Evolutionary conservation across 2,797 vertebrate genomes (phyloP).

Genomic region (Mergus octosetaceus): DNA sequence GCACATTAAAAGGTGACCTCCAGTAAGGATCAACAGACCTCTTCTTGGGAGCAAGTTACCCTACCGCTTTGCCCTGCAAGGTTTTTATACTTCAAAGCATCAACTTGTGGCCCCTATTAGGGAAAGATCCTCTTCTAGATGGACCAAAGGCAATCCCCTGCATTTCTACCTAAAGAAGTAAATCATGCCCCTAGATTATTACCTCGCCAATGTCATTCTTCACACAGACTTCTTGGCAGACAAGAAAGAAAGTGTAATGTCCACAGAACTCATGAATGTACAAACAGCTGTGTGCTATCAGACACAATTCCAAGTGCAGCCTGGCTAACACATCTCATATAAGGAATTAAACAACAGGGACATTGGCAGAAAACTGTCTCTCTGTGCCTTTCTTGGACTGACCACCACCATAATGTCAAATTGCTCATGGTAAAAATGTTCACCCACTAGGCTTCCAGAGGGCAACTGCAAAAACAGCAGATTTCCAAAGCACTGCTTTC

Average conservation of each 20-base stretch:
- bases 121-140: neutral
- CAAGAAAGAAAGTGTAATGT: neutral
- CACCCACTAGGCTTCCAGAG: neutral
- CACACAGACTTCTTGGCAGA: neutral
- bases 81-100: neutral
- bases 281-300: neutral
- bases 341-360: neutral
- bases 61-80: neutral
- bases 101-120: rapidly evolving
- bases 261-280: neutral
- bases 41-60: neutral
- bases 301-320: neutral
- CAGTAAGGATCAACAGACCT: neutral
- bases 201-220: neutral
- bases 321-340: neutral
- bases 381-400: neutral
- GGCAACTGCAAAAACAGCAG: neutral
- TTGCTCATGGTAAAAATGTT: neutral
- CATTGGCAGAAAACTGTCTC: neutral
- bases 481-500: neutral
- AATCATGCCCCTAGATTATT: neutral
- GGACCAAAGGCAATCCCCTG: neutral
- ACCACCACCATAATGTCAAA: neutral
- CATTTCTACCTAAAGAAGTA: neutral
- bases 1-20: neutral